Evolutionary conservation across 2,797 vertebrate species (phyloP).

Genomic region (Ispidina picta): DNA sequence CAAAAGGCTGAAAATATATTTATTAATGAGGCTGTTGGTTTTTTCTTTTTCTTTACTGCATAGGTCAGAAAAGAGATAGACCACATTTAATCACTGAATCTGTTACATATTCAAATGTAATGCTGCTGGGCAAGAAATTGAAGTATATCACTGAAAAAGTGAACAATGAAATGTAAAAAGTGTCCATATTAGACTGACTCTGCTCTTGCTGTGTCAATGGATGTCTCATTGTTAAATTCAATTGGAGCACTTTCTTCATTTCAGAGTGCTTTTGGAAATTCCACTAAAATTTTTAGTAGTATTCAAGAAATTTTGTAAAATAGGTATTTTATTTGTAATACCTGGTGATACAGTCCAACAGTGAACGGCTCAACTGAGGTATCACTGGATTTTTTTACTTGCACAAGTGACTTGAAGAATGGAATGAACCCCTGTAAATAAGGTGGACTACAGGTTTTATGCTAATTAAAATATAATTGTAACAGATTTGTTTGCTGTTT

Average conservation of each 20-base stretch:
- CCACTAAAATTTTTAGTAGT: background rate
- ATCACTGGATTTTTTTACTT: background rate
- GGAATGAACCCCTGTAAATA: background rate
- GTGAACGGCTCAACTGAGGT: background rate
- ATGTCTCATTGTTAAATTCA: background rate
- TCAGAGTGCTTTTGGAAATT: background rate
- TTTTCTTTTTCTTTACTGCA: background rate
- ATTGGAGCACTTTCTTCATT: background rate
- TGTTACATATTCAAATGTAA: background rate
- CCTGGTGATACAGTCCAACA: background rate
- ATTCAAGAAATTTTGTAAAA: background rate
- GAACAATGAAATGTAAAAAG: background rate
- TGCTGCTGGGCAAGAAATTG: background rate
- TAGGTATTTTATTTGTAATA: background rate
- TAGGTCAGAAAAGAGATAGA: background rate
- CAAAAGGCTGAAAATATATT: background rate
- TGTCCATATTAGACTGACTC: background rate
- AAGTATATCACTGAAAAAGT: background rate
- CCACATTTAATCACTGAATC: background rate
- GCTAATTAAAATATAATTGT: background rate
- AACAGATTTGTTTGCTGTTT: constrained; percentile 1
- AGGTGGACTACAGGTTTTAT: background rate
- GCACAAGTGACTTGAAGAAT: background rate
- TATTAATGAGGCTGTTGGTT: background rate
- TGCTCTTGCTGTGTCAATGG: background rate